phyloP scores from a whole-genome alignment of 2,888 invertebrate species.

The Acanthacorydalis orientalis region DNA sequence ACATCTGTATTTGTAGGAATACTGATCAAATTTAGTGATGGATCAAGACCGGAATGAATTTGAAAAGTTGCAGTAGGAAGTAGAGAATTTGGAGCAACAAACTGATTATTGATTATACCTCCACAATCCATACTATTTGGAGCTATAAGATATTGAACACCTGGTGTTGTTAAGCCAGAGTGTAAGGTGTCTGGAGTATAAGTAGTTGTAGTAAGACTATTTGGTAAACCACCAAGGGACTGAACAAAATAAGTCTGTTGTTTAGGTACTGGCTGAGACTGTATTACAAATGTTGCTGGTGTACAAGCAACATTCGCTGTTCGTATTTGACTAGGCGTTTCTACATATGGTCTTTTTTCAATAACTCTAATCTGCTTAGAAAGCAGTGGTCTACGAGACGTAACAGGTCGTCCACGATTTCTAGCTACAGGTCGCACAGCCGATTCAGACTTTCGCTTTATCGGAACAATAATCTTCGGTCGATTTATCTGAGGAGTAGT shows the following conservation, averaged over 20 bases:
- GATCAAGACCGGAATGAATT: conserved; percentile 27
- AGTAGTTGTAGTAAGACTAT: neutral
- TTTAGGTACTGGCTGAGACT: neutral
- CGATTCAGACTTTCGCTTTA: too few species aligned
- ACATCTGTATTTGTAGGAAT: neutral
- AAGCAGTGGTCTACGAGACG: too few species aligned
- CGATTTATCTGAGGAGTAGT: too few species aligned
- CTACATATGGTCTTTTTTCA: too few species aligned
- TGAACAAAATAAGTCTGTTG: neutral
- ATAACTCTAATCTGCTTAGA: too few species aligned
- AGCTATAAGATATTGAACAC: conserved; percentile 1
- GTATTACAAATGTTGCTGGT: neutral
- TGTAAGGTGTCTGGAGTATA: neutral
- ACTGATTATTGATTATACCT: conserved; percentile 17
- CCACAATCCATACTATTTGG: conserved; percentile 1
- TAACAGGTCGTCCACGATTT: too few species aligned
- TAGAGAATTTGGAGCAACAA: conserved; percentile 34
- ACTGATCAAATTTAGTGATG: neutral
- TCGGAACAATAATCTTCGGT: too few species aligned
- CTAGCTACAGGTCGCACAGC: too few species aligned
- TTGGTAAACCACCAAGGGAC: neutral
- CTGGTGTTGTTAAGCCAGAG: neutral
- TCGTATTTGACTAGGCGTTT: neutral
- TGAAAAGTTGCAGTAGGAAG: conserved; percentile 37
- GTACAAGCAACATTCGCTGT: neutral